Conservation (phyloP, 2,888 invertebrate genomes). For the Aphrophora alni region DNA sequence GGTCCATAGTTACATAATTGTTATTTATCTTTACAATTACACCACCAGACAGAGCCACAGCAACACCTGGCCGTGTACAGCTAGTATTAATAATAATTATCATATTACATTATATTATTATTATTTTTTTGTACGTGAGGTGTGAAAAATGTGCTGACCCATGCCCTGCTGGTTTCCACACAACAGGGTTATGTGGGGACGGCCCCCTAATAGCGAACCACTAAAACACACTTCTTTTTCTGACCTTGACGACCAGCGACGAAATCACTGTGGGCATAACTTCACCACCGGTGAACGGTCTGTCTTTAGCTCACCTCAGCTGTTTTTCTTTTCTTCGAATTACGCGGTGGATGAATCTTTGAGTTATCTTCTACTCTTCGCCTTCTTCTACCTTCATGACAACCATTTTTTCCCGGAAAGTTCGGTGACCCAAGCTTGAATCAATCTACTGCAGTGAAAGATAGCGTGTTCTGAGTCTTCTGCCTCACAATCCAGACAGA, state of each 20-base stretch:
- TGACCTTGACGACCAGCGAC: background rate
- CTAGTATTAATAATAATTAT: too few relatives aligned
- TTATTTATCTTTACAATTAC: too few relatives aligned
- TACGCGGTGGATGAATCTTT: background rate
- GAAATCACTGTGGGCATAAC: background rate
- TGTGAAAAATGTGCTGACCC: too few relatives aligned
- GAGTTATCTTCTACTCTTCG: background rate
- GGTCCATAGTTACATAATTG: too few relatives aligned
- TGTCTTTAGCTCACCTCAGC: background rate
- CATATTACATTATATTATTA: too few relatives aligned
- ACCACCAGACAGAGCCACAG: too few relatives aligned
- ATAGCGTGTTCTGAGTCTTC: background rate
- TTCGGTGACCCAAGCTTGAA: background rate
- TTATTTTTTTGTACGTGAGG: too few relatives aligned
- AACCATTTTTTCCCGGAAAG: background rate
- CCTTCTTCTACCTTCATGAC: background rate
- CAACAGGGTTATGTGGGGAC: too few relatives aligned
- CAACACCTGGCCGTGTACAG: too few relatives aligned
- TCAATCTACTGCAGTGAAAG: background rate
- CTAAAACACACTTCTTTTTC: background rate
- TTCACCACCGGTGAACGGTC: background rate
- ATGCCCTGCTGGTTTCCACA: too few relatives aligned
- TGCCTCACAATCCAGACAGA: background rate
- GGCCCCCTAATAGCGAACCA: too few relatives aligned
- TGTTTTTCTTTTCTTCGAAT: background rate